These are phyloP conservation scores for Parelbella ahira DNA, from an alignment of 2,888 invertebrate genomes.

Conservation along the genomic window DNA sequence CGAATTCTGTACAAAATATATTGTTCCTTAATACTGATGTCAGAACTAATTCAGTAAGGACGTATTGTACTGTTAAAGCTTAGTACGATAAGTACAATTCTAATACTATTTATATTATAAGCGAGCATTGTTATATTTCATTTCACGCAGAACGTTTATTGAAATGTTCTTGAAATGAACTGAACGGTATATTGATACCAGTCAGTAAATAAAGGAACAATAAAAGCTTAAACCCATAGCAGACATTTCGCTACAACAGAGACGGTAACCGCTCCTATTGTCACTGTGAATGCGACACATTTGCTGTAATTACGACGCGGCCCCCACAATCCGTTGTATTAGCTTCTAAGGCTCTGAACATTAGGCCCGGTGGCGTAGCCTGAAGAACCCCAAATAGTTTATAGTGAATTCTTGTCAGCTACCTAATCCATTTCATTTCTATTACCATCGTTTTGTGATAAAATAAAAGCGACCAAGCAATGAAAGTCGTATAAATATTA, in stretches of 20 bases:
- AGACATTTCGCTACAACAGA: slow-evolving; percentile 35
- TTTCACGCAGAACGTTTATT: too few relatives aligned
- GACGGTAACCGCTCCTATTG: slow-evolving; percentile 45
- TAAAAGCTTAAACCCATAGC: slow-evolving; percentile 33
- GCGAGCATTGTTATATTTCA: too few relatives aligned
- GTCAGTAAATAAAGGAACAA: too few relatives aligned
- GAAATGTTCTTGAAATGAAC: too few relatives aligned
- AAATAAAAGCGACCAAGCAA: background rate
- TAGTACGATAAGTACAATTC: too few relatives aligned
- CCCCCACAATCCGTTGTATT: slow-evolving; percentile 65
- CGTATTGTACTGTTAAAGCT: too few relatives aligned
- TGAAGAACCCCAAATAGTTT: slow-evolving; percentile 31
- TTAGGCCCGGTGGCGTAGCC: slow-evolving; percentile 41
- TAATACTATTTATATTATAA: too few relatives aligned
- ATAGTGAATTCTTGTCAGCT: slow-evolving; percentile 14
- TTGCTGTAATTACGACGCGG: slow-evolving; percentile 70
- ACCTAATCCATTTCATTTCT: slow-evolving; percentile 1
- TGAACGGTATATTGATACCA: too few relatives aligned
- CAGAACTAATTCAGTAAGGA: too few relatives aligned
- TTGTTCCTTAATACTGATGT: too few relatives aligned
- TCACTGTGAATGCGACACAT: slow-evolving; percentile 64
- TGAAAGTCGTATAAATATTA: slow-evolving; percentile 2
- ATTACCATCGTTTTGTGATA: background rate
- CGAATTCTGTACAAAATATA: too few relatives aligned
- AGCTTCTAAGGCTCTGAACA: slow-evolving; percentile 54